phyloP scores from a whole-genome alignment of 1,140 invertebrate species.

The Drosophila watanabei region DNA sequence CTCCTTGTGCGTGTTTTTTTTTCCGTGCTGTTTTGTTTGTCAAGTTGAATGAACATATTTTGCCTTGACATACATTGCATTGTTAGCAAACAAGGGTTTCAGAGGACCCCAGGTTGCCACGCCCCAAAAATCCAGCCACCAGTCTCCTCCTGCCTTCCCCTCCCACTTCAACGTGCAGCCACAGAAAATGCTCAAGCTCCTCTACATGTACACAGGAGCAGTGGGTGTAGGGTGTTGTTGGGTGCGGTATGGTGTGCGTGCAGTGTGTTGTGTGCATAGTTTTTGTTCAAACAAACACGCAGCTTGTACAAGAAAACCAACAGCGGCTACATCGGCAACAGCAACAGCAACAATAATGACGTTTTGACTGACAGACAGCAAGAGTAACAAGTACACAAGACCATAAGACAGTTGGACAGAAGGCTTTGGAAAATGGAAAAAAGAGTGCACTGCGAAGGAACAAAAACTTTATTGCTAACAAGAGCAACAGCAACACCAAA shows the following conservation, averaged over 20 bases:
- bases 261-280: constrained; percentile 41
- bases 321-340: constrained; percentile 53
- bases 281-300: constrained; percentile 78
- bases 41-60: constrained; percentile 83
- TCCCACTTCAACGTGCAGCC: constrained; percentile 55
- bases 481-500: constrained; percentile 8
- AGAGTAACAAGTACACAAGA: constrained; percentile 62
- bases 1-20: constrained; percentile 19
- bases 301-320: constrained; percentile 79
- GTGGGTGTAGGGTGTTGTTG: constrained; percentile 2
- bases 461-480: constrained; percentile 44
- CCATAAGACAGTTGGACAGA: constrained; percentile 59
- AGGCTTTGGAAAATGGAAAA: constrained; percentile 26
- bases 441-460: constrained; percentile 24
- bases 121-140: constrained; percentile 22
- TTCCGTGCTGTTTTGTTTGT: constrained; percentile 50
- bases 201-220: constrained; percentile 27
- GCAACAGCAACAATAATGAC: constrained; percentile 68
- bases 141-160: background rate
- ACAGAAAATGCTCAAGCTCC: constrained; percentile 56
- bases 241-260: constrained; percentile 1
- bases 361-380: constrained; percentile 76
- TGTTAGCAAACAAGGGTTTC: constrained; percentile 82
- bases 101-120: constrained; percentile 52
- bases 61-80: constrained; percentile 81